Evolutionary conservation across 1,140 invertebrate genomes (phyloP).

Genomic region (Drosophila mauritiana): DNA sequence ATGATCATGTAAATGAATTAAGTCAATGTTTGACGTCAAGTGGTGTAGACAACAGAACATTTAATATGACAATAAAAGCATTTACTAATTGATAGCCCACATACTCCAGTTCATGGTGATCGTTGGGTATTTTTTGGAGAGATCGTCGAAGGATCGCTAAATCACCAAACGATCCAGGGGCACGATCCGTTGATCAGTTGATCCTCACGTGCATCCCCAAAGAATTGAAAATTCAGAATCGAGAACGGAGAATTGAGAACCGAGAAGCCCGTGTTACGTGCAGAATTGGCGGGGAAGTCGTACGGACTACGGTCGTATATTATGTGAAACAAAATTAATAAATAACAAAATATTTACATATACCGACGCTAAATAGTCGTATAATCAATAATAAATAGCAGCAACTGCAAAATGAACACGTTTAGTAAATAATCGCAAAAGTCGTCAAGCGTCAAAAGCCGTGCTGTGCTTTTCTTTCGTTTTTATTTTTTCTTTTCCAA

Average conservation of each 20-base stretch:
- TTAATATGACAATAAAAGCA: constrained; percentile 72
- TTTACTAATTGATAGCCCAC: constrained; percentile 66
- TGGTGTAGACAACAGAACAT: constrained; percentile 73
- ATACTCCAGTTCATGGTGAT: constrained; percentile 7
- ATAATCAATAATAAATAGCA: constrained; percentile 82
- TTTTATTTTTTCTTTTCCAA: constrained; percentile 14
- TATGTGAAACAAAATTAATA: constrained; percentile 64
- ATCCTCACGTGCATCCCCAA: constrained; percentile 4
- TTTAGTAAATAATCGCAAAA: constrained; percentile 78
- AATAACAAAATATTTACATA: constrained; percentile 80
- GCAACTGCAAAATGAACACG: constrained; percentile 78
- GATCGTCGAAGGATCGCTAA: constrained; percentile 24
- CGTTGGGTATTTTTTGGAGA: constrained; percentile 1
- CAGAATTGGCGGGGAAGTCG: constrained; percentile 20
- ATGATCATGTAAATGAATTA: constrained; percentile 75
- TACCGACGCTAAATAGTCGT: constrained; percentile 73
- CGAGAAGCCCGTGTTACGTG: constrained; percentile 23
- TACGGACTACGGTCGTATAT: constrained; percentile 13
- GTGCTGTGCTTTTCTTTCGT: constrained; percentile 9
- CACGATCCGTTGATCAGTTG: not conserved
- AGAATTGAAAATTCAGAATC: not conserved
- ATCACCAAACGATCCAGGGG: not conserved
- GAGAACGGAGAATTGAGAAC: not conserved
- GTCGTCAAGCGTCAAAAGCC: constrained; percentile 40
- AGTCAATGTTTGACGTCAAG: constrained; percentile 64